phyloP scores from a whole-genome alignment of 2,113 vertebrate genomes.

The Spheniscus mendiculus region DNA sequence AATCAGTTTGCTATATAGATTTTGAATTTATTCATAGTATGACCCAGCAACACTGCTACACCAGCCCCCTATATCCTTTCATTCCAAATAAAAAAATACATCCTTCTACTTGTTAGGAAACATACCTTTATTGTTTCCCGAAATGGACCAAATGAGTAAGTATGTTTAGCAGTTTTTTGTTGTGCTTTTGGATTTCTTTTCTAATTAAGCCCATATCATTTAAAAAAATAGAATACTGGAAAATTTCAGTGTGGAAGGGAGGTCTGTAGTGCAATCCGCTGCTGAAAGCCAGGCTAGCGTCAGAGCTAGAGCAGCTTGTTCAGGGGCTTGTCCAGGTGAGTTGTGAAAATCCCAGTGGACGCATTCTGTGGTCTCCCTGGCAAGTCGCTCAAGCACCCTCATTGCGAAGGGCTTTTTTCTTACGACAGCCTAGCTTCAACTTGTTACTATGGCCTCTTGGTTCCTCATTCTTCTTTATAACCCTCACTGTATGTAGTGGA shows the following conservation, averaged over 20 bases:
- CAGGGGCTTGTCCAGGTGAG: not conserved
- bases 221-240: not conserved
- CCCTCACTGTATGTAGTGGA: no score
- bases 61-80: not conserved
- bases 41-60: not conserved
- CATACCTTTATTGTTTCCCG: not conserved
- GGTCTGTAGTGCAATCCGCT: not conserved
- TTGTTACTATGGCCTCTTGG: not conserved
- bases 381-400: not conserved
- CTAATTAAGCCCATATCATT: not conserved
- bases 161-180: not conserved
- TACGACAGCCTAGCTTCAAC: not conserved
- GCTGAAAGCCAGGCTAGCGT: not conserved
- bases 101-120: not conserved
- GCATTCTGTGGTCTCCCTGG: not conserved
- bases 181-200: not conserved
- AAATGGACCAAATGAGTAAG: not conserved
- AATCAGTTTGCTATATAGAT: not conserved
- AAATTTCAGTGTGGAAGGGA: not conserved
- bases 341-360: not conserved
- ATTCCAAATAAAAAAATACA: not conserved
- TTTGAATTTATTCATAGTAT: not conserved
- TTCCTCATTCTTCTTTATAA: not conserved
- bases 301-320: not conserved
- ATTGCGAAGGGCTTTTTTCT: not conserved